phyloP scores from a whole-genome alignment of 2,113 vertebrate species.

The Polyodon spathula region DNA sequence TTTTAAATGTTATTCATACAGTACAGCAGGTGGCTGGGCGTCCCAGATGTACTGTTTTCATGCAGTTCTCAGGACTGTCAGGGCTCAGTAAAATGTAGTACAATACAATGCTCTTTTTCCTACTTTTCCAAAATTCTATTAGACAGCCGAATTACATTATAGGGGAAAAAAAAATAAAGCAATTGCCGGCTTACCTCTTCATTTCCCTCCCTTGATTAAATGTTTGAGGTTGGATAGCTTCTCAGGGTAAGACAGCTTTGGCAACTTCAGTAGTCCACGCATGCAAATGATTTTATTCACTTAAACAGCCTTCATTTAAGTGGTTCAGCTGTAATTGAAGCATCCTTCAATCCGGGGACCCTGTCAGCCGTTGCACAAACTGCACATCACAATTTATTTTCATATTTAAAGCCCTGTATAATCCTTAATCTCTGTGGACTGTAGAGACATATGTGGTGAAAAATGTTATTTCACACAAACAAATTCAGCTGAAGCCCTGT shows the following conservation, averaged over 20 bases:
- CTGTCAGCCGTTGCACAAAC: not conserved
- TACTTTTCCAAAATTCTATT: not conserved
- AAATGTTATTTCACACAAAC: not conserved
- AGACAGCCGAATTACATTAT: not conserved
- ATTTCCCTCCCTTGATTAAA: not conserved
- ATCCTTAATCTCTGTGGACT: conserved; percentile 1
- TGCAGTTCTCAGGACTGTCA: too few relatives aligned
- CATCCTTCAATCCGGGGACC: not conserved
- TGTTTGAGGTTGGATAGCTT: not conserved
- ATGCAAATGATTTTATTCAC: not conserved
- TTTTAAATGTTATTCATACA: too few relatives aligned
- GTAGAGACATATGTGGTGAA: conserved; percentile 5
- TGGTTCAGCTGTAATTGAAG: conserved; percentile 6
- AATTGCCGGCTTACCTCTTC: not conserved
- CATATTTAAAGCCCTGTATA: not conserved
- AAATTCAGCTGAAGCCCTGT: not conserved
- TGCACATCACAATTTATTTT: not conserved
- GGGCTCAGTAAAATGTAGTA: not conserved
- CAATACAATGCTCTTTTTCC: not conserved
- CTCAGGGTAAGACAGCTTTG: not conserved
- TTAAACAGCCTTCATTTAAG: conserved; percentile 4
- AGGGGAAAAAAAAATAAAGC: not conserved
- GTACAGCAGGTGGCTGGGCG: too few relatives aligned
- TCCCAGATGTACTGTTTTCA: too few relatives aligned
- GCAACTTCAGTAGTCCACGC: too few relatives aligned